These are phyloP conservation scores for Elephantulus edwardii DNA, from an alignment of 2,113 vertebrate species.

Conservation along the genomic window DNA sequence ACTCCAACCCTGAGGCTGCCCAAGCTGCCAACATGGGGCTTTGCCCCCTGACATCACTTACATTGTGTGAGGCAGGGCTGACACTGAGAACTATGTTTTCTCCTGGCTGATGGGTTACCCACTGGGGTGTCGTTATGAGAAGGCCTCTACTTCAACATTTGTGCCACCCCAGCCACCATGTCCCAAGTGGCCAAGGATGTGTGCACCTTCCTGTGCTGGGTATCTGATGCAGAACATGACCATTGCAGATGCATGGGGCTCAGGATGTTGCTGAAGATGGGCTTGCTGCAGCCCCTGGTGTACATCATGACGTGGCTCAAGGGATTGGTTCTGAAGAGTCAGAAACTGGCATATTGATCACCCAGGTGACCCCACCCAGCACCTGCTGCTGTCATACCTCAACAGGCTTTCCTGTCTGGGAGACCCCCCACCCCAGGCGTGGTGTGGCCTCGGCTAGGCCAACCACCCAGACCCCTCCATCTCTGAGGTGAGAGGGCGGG, in stretches of 20 bases:
- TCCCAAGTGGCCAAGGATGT: conserved; percentile 95
- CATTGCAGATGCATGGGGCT: conserved; percentile 94
- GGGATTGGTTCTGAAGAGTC: conserved; percentile 93
- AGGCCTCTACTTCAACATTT: conserved; percentile 94
- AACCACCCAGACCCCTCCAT: neutral
- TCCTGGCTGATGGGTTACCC: conserved; percentile 94
- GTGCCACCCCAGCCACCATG: conserved; percentile 95
- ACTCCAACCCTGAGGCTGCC: conserved; percentile 90
- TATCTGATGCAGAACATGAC: conserved; percentile 93
- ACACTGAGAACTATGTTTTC: conserved; percentile 95
- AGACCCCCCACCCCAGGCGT: neutral
- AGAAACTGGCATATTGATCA: conserved; percentile 92
- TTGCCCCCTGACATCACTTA: conserved; percentile 95
- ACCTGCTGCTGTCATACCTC: conserved; percentile 2
- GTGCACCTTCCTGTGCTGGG: conserved; percentile 94
- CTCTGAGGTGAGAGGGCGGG: neutral
- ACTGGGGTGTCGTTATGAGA: conserved; percentile 87
- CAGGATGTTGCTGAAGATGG: conserved; percentile 89
- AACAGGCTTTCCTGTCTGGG: neutral
- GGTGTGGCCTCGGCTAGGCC: neutral
- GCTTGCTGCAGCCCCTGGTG: conserved; percentile 84
- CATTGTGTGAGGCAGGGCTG: conserved; percentile 92
- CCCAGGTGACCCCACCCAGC: conserved; percentile 85
- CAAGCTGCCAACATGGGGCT: conserved; percentile 91
- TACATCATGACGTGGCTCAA: conserved; percentile 92